These are phyloP conservation scores for Bryconaethiops microstoma DNA, from an alignment of 2,797 vertebrate species.

Conservation along the genomic window DNA sequence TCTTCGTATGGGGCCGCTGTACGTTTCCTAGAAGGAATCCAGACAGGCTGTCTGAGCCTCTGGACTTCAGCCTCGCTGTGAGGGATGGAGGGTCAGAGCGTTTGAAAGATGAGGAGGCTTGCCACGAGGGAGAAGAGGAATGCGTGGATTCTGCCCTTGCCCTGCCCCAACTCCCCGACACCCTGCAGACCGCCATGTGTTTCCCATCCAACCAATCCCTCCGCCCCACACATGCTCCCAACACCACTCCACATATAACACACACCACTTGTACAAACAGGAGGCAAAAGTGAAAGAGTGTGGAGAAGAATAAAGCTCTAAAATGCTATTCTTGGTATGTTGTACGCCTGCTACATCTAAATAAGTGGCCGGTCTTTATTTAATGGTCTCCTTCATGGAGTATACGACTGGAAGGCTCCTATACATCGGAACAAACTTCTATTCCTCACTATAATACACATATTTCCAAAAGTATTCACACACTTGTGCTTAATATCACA, in stretches of 20 bases:
- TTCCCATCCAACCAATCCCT: constrained; percentile 37
- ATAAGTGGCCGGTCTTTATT: background rate
- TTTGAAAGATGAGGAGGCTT: constrained; percentile 55
- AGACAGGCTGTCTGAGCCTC: constrained; percentile 25
- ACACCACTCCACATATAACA: constrained; percentile 45
- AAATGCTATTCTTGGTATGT: constrained; percentile 11
- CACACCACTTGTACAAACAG: constrained; percentile 64
- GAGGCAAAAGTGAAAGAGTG: constrained; percentile 33
- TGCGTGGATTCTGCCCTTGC: constrained; percentile 48
- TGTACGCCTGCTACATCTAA: background rate
- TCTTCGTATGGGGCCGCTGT: constrained; percentile 1
- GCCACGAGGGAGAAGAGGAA: constrained; percentile 59
- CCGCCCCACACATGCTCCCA: constrained; percentile 9
- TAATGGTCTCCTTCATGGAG: background rate
- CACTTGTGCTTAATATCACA: no score
- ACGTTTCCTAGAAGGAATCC: constrained; percentile 26
- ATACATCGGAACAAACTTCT: no score
- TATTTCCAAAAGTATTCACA: no score
- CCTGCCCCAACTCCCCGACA: constrained; percentile 30
- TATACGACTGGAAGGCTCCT: no score
- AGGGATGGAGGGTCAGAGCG: background rate
- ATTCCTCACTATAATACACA: no score
- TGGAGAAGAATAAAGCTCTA: constrained; percentile 12
- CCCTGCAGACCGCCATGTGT: constrained; percentile 53
- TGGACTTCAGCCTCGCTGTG: constrained; percentile 5